Conservation (phyloP, 2,113 vertebrate genomes). For the Paracanthobrama guichenoti region DNA sequence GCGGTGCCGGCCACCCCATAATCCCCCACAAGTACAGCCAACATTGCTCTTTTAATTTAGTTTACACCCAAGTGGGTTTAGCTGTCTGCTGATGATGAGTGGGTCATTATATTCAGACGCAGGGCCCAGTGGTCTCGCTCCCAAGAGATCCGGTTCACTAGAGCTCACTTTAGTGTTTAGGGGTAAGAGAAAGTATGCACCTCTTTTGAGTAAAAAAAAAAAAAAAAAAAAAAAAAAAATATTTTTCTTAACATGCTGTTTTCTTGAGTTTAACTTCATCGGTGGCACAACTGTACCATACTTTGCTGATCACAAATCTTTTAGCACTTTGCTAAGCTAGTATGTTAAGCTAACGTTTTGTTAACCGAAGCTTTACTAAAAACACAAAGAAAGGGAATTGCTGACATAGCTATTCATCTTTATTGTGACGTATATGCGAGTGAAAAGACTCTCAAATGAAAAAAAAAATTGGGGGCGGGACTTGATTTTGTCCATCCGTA, state of each 20-base stretch:
- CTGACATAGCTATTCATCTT: background rate
- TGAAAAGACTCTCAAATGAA: no score
- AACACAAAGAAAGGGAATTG: background rate
- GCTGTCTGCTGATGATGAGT: slow-evolving; percentile 48
- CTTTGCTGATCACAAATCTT: background rate
- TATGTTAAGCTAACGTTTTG: background rate
- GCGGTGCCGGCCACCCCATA: slow-evolving; percentile 36
- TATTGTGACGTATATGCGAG: no score
- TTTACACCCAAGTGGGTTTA: slow-evolving; percentile 52
- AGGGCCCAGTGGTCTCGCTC: background rate
- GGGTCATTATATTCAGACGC: slow-evolving; percentile 46
- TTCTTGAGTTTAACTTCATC: background rate
- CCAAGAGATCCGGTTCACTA: slow-evolving; percentile 19
- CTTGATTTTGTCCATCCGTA: no score
- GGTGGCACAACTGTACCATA: background rate
- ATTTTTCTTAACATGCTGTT: background rate
- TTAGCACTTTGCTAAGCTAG: background rate
- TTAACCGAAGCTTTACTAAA: background rate
- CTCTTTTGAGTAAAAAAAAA: background rate
- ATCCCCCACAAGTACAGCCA: slow-evolving; percentile 48
- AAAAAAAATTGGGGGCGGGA: no score
- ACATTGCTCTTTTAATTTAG: slow-evolving; percentile 54
- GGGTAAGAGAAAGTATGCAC: background rate
- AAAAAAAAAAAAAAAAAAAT: background rate
- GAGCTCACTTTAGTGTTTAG: slow-evolving; percentile 20